Percentiles rank a stretch among this genome's conserved stretches.
Conservation (phyloP, 2,888 invertebrate species). For the Trichogramma evanescens region DNA sequence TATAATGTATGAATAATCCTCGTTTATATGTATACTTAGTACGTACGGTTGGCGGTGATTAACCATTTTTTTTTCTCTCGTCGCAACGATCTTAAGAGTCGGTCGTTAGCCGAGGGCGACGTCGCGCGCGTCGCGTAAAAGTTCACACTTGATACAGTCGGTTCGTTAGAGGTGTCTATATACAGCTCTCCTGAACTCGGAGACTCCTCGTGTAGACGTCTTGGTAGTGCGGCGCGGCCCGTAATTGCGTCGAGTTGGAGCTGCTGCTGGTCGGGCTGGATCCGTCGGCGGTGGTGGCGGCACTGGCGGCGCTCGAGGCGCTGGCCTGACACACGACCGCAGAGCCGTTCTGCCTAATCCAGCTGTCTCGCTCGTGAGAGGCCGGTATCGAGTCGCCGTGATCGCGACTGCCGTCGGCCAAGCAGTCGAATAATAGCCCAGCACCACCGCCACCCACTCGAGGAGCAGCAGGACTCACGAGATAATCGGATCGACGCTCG, state of each 20-base stretch:
- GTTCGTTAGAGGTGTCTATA: constrained; percentile 28
- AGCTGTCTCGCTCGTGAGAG: constrained; percentile 33
- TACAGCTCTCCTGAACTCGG: constrained; percentile 42
- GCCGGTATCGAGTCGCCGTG: constrained; percentile 18
- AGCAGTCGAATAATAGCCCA: constrained; percentile 31
- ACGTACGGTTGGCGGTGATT: too few species aligned
- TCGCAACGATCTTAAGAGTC: too few species aligned
- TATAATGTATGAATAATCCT: constrained; percentile 5
- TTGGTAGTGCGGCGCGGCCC: constrained; percentile 19
- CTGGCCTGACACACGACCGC: neutral
- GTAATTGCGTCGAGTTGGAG: too few species aligned
- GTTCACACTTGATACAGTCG: neutral
- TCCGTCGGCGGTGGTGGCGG: constrained; percentile 28
- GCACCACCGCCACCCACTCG: constrained; percentile 24
- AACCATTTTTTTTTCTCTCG: too few species aligned
- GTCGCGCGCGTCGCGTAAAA: too few species aligned
- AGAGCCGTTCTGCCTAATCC: constrained; percentile 37
- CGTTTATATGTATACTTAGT: neutral
- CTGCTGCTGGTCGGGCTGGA: constrained; percentile 30
- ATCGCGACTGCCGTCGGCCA: constrained; percentile 15
- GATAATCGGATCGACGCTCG: constrained; percentile 34
- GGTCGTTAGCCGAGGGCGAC: too few species aligned
- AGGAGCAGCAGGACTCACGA: constrained; percentile 23
- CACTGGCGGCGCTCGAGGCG: neutral
- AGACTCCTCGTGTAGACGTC: constrained; percentile 42